Base-by-base conservation (phyloP, 2,113 vertebrate genomes). In the Atractosteus spatula region DNA sequence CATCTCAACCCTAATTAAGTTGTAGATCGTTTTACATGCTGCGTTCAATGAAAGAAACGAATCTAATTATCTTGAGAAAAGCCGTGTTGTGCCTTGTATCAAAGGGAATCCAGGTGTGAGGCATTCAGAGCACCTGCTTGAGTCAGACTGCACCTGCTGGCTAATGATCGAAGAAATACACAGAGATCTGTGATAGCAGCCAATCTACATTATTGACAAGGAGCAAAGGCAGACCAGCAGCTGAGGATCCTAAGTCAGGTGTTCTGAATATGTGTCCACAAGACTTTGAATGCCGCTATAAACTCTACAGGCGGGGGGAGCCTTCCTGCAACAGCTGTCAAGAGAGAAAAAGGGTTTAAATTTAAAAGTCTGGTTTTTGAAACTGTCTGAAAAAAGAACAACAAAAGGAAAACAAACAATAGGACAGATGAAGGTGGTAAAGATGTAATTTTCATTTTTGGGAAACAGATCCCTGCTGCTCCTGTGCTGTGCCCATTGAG, bases 121-220 rank as follows among this genome's bases (percentile, higher is more conserved):
- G 12, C 62, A 10, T 13, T 16, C 29, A 42, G 45, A 72, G 64
- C 62, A 65, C 64, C 62, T 65, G 45, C 62, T 57, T 11, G 55
- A 79, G 79, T 79, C 84, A 82, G 86, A 81, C 86, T 83, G 84
- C 87, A 88, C 88, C 87, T 87, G 86, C 86, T 83, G 84, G 76
- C 83, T 68, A 79, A 80, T 76, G 83, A 79, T 77, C 78, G 77
- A 71, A 71, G 74, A 41, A 4, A 66, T 42, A 12, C 41, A 16
- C 55, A 42, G 43, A 63, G 41, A 61, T 71, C 70, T 63, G 8
- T 54, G 43, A 45, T 41, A 62, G 17, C 54, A 45, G 64, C 47
- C 47, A 10, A 51, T 10, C 5, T 10, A 10, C 47, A 10, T 5
- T 10, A 51, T 10, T 10, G 47, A 16, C 64, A 45, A 41, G 55